phyloP scores from a whole-genome alignment of 1,140 invertebrate species.

The Cotesia vestalis region DNA sequence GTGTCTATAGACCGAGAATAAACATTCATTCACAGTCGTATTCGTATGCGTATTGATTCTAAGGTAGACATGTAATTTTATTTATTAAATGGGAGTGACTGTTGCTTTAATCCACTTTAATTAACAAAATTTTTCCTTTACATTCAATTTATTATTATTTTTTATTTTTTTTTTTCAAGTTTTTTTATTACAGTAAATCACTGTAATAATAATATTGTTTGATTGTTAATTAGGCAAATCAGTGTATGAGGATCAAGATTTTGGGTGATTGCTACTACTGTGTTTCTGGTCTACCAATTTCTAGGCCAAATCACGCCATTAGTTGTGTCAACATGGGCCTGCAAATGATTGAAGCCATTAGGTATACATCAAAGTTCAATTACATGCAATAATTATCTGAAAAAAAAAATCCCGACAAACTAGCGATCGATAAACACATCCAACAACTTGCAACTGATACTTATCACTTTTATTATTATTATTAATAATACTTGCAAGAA shows the following conservation, averaged over 20 bases:
- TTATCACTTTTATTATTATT: no score
- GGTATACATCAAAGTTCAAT: constrained; percentile 66
- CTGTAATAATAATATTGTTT: background rate
- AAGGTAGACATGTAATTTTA: background rate
- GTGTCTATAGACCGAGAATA: constrained; percentile 3
- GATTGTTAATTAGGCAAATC: constrained; percentile 78
- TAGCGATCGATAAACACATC: no score
- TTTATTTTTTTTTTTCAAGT: background rate
- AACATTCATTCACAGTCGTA: constrained; percentile 21
- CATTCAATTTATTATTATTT: background rate
- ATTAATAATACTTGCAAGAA: no score
- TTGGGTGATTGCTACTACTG: constrained; percentile 97
- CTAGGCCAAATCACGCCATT: constrained; percentile 90
- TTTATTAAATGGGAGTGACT: constrained; percentile 12
- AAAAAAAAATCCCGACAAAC: no score
- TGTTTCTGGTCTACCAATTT: constrained; percentile 91
- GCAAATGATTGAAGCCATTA: constrained; percentile 96
- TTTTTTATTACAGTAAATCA: no score
- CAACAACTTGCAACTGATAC: no score
- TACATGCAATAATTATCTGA: constrained; percentile 15
- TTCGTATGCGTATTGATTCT: constrained; percentile 17
- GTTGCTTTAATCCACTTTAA: no score
- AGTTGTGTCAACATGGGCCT: constrained; percentile 97
- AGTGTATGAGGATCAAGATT: constrained; percentile 95
- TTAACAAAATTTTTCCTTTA: no score